Conservation (phyloP, 2,888 invertebrate species). For the Antheraea yamamai region DNA sequence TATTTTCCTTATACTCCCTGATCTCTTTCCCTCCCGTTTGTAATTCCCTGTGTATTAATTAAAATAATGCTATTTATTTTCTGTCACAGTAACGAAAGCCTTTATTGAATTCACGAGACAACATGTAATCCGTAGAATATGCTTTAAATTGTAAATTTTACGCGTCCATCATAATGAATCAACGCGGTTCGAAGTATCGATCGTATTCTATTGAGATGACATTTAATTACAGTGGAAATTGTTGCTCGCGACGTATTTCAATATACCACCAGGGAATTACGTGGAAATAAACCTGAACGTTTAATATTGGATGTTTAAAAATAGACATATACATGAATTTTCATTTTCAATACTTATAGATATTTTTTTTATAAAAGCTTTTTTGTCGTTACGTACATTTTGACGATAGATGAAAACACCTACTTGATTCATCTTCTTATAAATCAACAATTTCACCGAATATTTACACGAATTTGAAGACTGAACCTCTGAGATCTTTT, state of each 20-base stretch:
- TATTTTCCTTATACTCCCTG: no score
- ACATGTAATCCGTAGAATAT: not conserved
- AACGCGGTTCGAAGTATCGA: constrained; percentile 26
- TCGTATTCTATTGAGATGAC: constrained; percentile 33
- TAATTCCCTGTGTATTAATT: not conserved
- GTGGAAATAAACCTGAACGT: constrained; percentile 9
- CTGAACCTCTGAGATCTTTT: no score
- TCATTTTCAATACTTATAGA: not conserved
- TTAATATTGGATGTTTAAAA: not conserved
- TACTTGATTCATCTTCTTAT: not conserved
- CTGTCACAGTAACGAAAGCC: not conserved
- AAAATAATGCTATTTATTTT: not conserved
- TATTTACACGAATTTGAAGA: not conserved
- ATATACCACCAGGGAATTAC: constrained; percentile 15
- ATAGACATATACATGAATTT: not conserved
- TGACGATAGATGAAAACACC: not conserved
- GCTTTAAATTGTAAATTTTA: not conserved
- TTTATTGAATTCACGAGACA: no score
- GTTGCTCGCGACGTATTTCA: constrained; percentile 25
- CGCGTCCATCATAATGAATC: constrained; percentile 20
- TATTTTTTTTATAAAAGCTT: not conserved
- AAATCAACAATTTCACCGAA: not conserved
- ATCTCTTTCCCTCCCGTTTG: no score
- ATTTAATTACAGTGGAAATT: constrained; percentile 42
- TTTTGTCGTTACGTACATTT: not conserved